These are phyloP conservation scores for Tineola bisselliella DNA, from an alignment of 2,888 invertebrate species.

Conservation along the genomic window DNA sequence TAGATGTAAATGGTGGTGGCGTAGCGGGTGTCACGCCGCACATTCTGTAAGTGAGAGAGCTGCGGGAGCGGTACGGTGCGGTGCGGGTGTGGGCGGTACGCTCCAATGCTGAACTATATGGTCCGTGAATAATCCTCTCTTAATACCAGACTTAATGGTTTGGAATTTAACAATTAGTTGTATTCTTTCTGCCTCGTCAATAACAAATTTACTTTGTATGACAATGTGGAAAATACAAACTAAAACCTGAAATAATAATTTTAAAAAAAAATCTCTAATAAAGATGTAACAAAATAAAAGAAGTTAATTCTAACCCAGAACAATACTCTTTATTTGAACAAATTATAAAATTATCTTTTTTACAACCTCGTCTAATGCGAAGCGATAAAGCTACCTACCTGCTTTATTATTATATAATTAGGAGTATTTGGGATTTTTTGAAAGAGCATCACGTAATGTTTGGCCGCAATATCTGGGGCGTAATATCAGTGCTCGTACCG, in stretches of 20 bases:
- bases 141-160: constrained; percentile 63
- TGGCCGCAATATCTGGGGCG: neutral
- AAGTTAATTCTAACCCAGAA: no score
- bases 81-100: constrained; percentile 21
- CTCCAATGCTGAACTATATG: constrained; percentile 57
- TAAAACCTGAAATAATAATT: neutral
- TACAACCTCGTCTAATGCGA: neutral
- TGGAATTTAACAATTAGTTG: constrained; percentile 66
- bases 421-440: neutral
- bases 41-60: neutral
- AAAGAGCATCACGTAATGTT: neutral
- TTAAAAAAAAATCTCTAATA: neutral
- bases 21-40: constrained; percentile 21
- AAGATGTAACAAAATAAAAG: neutral
- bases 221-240: neutral
- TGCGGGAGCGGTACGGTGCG: constrained; percentile 20
- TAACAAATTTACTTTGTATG: constrained; percentile 31
- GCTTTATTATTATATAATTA: neutral
- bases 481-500: neutral
- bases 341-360: neutral
- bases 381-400: neutral
- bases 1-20: constrained; percentile 29
- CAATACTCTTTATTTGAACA: neutral
- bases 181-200: constrained; percentile 61
- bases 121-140: constrained; percentile 61